These are phyloP conservation scores for Gymnobelideus leadbeateri DNA, from an alignment of 2,113 vertebrate genomes.

Conservation along the genomic window DNA sequence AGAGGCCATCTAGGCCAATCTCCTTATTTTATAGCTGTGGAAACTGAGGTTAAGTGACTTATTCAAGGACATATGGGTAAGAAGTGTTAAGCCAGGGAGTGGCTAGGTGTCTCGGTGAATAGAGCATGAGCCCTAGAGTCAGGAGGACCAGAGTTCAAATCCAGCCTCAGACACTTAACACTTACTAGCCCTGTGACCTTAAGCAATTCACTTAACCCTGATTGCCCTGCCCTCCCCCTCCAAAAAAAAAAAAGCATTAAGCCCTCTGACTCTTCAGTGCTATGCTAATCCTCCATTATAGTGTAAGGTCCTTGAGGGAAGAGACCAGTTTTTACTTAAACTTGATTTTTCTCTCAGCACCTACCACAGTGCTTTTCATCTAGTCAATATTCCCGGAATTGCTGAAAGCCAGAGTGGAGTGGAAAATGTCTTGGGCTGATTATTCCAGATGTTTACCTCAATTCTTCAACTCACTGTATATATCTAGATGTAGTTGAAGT, in stretches of 20 bases:
- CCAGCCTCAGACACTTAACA: too few species aligned
- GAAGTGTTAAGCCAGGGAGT: not conserved
- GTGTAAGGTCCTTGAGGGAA: not conserved
- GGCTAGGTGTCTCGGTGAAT: too few species aligned
- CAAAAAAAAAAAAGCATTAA: not conserved
- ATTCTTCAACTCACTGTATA: not conserved
- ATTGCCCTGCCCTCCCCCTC: too few species aligned
- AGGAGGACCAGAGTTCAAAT: too few species aligned
- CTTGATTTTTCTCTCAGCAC: not conserved
- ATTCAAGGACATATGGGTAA: not conserved
- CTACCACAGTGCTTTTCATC: too few species aligned
- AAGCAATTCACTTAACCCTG: too few species aligned
- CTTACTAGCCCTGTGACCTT: too few species aligned
- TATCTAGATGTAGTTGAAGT: not conserved
- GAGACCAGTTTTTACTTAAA: not conserved
- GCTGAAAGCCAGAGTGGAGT: not conserved
- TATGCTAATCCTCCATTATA: not conserved
- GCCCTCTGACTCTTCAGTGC: not conserved
- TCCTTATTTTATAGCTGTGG: not conserved
- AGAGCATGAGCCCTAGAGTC: too few species aligned
- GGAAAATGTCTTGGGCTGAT: not conserved
- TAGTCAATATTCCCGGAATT: not conserved
- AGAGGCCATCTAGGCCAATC: not conserved
- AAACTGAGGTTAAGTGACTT: not conserved
- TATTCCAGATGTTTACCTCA: not conserved